phyloP scores from a whole-genome alignment of 2,113 vertebrate genomes.

The Piliocolobus tephrosceles region DNA sequence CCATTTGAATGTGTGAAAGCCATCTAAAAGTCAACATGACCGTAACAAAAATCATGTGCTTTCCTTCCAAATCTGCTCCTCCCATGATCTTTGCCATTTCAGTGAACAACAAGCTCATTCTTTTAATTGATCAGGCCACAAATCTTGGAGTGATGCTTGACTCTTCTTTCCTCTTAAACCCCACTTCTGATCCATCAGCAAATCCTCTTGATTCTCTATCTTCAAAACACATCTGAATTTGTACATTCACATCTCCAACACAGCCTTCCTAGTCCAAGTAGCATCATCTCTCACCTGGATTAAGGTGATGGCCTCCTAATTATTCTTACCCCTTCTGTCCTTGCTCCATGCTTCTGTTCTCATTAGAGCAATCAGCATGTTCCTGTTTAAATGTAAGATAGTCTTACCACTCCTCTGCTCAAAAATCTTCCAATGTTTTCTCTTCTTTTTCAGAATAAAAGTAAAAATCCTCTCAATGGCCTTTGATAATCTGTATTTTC shows the following conservation, averaged over 20 bases:
- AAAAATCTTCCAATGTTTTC: not conserved
- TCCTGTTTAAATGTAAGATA: not conserved
- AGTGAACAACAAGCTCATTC: not conserved
- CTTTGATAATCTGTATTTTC: not conserved
- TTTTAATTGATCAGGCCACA: not conserved
- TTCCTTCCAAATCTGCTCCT: not conserved
- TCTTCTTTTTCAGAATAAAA: not conserved
- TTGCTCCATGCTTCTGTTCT: not conserved
- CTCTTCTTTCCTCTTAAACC: not conserved
- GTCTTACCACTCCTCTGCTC: not conserved
- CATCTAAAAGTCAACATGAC: not conserved
- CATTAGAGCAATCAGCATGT: not conserved
- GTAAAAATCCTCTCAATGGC: not conserved
- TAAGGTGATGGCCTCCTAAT: not conserved
- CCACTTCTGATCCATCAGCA: not conserved
- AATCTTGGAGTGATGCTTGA: not conserved
- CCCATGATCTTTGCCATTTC: not conserved
- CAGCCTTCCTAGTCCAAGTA: not conserved
- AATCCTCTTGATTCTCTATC: not conserved
- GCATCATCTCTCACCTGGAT: not conserved
- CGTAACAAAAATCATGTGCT: not conserved
- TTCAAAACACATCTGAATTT: not conserved
- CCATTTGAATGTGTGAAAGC: not conserved
- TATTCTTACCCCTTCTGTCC: not conserved
- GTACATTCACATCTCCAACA: not conserved